Base-by-base conservation (phyloP, 2,888 invertebrate species). In the Acleris laterana region DNA sequence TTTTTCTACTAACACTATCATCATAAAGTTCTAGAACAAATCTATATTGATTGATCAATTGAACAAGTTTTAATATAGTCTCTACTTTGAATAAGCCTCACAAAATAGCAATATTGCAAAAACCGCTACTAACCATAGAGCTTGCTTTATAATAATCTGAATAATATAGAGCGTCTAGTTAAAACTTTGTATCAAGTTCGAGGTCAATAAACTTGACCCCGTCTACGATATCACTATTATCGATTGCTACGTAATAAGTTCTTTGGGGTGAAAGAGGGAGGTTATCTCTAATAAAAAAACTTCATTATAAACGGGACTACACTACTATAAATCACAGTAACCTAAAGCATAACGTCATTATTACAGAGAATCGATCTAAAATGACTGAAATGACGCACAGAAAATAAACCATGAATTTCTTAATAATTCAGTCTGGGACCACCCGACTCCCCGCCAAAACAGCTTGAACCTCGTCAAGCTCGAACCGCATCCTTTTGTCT, bases 381-480 rank as follows among this genome's bases (percentile, higher is more conserved):
- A 56, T 56, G 48, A 57, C 38, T n/a, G 22, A 32, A 62, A 58
- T 65, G 65, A 68, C 58, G 68, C 62, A 62, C 19, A 17, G 5
- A 20, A 59, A 68, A 68, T 56, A 69, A 69, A 66, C 65, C 68
- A 62, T 62, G 9, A 51, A 44, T 55, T 65, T 61, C 58, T 44
- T 65, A 61, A 68, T 68, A 68, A 68, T 61, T 68, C 42, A 51
- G 57, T 51, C 58, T 59, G 63, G 57, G 53, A 32, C 61, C 38
- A 51, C 22, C 46, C 59, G 48, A 61, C 19, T 50, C 22, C 51
- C 60, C 19, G 71, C 81, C 74, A 77, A 56, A 63, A 19, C 56
- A 50, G 17, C 5, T 38, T 71, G 77, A 75, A 48, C 79, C 70
- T 55, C 71, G 57, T 62, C 68, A 56, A 60, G 51, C 46, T 55